Evolutionary conservation across 2,113 vertebrate species (phyloP).

Genomic region (Trogon surrucura): DNA sequence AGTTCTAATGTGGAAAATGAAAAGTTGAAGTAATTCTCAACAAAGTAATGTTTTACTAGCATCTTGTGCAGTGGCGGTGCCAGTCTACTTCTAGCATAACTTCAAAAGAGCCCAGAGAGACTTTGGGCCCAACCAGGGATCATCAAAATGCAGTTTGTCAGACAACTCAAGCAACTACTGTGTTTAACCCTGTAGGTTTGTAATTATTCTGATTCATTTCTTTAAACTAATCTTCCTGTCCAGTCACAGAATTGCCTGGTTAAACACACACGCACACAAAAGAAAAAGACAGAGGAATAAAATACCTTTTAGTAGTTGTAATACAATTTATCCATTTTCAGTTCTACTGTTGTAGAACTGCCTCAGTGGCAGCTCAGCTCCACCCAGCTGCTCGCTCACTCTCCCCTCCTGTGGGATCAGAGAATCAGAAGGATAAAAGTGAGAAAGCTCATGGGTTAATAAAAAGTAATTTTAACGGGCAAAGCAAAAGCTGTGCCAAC

Average conservation of each 20-base stretch:
- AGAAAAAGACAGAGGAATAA: neutral
- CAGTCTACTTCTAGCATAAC: neutral
- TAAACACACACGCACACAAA: neutral
- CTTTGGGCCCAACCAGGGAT: neutral
- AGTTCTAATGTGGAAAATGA: neutral
- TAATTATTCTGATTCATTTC: neutral
- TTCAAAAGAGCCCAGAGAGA: neutral
- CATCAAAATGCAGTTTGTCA: neutral
- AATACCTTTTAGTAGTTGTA: neutral
- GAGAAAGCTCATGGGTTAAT: neutral
- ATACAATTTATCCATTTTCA: neutral
- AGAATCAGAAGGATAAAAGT: neutral
- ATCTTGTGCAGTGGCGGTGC: neutral
- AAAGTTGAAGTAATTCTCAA: neutral
- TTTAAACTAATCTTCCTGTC: neutral
- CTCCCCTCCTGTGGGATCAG: rapidly evolving
- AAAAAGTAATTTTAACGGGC: neutral
- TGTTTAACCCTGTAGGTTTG: neutral
- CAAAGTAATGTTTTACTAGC: neutral
- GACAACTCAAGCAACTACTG: neutral
- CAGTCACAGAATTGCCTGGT: neutral
- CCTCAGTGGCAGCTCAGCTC: neutral
- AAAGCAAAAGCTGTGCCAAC: neutral
- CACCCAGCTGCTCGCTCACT: neutral
- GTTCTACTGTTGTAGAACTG: neutral